phyloP scores from a whole-genome alignment of 2,113 vertebrate species.

The Rhea pennata region DNA sequence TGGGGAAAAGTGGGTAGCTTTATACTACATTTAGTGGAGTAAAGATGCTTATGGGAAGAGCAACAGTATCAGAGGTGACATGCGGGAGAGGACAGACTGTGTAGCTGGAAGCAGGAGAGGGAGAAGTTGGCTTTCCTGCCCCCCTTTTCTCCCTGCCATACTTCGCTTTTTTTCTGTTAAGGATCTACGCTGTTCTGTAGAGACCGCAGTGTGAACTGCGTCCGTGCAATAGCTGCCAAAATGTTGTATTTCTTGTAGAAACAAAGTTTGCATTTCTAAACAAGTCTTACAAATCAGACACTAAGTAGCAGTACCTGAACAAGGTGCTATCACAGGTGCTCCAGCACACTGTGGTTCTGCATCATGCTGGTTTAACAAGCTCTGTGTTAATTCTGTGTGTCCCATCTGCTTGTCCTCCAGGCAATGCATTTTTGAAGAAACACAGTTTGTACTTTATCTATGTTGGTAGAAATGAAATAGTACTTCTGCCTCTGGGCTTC shows the following conservation, averaged over 20 bases:
- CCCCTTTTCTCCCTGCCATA: fast-evolving
- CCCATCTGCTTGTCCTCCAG: not conserved
- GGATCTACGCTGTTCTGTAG: fast-evolving
- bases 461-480: not conserved
- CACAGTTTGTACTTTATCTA: fast-evolving
- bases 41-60: not conserved
- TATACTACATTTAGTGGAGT: not conserved
- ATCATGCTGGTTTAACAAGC: not conserved
- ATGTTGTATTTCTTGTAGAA: not conserved
- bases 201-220: fast-evolving
- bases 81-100: not conserved
- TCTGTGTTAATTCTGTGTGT: not conserved
- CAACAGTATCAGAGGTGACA: not conserved
- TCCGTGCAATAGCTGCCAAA: not conserved
- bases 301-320: not conserved
- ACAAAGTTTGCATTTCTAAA: no score
- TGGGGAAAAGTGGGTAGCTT: not conserved
- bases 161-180: not conserved
- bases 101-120: not conserved
- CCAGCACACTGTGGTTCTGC: no score
- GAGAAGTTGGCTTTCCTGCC: not conserved
- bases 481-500: not conserved
- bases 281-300: fast-evolving
- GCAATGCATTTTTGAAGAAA: not conserved
- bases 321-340: not conserved